Evolutionary conservation across 2,797 vertebrate species (phyloP).

Genomic region (Rhincodon typus): DNA sequence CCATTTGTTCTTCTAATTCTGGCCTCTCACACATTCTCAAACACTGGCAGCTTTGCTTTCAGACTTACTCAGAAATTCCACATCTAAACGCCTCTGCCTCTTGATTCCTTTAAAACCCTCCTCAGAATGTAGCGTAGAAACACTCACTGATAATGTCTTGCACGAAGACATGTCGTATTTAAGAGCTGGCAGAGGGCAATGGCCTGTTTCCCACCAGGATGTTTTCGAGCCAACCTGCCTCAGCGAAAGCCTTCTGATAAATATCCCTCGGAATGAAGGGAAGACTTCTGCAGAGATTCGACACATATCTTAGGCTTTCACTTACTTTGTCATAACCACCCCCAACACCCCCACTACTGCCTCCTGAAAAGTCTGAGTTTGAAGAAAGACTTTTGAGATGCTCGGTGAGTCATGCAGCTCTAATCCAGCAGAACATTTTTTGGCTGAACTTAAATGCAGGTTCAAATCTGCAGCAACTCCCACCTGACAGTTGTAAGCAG

Average conservation of each 20-base stretch:
- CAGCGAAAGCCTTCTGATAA: not conserved
- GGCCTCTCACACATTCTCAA: not conserved
- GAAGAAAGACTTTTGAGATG: not conserved
- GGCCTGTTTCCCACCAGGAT: not conserved
- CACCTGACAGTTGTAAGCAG: slow-evolving; percentile 17
- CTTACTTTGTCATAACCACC: not conserved
- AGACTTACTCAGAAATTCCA: not conserved
- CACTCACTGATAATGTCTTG: not conserved
- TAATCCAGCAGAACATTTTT: slow-evolving; percentile 18
- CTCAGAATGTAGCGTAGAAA: not conserved
- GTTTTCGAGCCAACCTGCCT: not conserved
- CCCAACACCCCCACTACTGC: not conserved
- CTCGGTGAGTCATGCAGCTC: not conserved
- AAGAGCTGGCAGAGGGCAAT: no score
- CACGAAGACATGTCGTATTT: not conserved
- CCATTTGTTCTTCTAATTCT: not conserved
- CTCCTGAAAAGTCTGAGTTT: not conserved
- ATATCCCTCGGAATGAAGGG: not conserved
- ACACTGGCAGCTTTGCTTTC: not conserved
- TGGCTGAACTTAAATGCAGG: not conserved
- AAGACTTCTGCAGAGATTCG: not conserved
- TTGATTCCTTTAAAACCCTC: not conserved
- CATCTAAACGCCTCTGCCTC: not conserved
- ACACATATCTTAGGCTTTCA: not conserved
- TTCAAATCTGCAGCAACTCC: slow-evolving; percentile 13